Percentiles rank a stretch among this genome's conserved stretches.
Evolutionary conservation across 92 coral and sea anemone genomes (phyloP).

Genomic region (Epizoanthus fatuus): DNA sequence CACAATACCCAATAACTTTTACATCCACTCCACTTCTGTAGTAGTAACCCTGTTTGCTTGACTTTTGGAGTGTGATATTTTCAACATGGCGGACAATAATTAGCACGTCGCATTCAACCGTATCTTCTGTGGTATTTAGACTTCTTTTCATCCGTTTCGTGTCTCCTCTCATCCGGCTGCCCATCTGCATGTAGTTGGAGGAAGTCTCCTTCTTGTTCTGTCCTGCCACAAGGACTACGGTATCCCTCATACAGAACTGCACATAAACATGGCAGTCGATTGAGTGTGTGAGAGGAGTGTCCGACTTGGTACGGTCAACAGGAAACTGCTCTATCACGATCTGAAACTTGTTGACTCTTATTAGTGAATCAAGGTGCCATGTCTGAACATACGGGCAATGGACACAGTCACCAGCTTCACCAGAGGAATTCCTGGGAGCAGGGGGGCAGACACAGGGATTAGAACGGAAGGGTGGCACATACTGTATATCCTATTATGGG

Average conservation of each 20-base stretch:
- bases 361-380: constrained; percentile 66
- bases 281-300: constrained; percentile 9
- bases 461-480: too few species aligned
- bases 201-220: not conserved
- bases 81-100: constrained; percentile 23
- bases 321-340: constrained; percentile 74
- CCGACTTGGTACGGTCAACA: constrained; percentile 7
- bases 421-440: not conserved
- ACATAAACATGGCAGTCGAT: constrained; percentile 52
- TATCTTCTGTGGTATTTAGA: not conserved
- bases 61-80: constrained; percentile 20
- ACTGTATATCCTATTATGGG: too few species aligned
- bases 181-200: constrained; percentile 3
- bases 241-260: constrained; percentile 65
- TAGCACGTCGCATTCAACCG: not conserved
- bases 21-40: constrained; percentile 24
- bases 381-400: constrained; percentile 54
- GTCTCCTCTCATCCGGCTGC: not conserved
- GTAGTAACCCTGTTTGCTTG: not conserved
- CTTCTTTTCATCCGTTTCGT: not conserved
- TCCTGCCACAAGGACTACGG: constrained; percentile 29
- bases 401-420: not conserved
- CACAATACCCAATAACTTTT: constrained; percentile 9
- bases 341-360: constrained; percentile 68
- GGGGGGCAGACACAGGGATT: not conserved